Base-by-base conservation (phyloP, 2,797 vertebrate genomes). In the Chlorospingus semifuscus region DNA sequence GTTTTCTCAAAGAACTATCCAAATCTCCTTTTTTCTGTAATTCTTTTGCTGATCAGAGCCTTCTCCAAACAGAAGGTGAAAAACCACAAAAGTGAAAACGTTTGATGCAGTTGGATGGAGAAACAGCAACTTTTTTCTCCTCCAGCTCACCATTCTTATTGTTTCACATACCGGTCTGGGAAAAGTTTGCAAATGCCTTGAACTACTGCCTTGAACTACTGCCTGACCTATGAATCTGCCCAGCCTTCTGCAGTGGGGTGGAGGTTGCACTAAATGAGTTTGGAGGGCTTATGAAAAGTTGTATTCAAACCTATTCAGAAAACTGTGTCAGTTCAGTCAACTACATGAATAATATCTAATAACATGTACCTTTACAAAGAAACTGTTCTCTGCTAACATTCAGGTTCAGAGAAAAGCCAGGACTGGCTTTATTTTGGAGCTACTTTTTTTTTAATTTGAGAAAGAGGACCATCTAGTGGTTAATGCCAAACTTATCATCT, bases 401-500 rank as follows among this genome's bases (percentile, higher is more conserved):
- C 52, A 56, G 10, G 20, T 41, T 72, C 39, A 13, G 77, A 90
- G 24, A 22, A 87, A 85, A 89, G 17, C 5, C 32, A 74, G 52
- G 24, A 77, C 12, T 44, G 36, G 12, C 42, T 77, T 87, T 68
- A 36, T n/a, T 92, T 86, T 34, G 32, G 47, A 75, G 32, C 11
- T n/a, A 7, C 18, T 14, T 44, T 53, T 59, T 55, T 77, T 76
- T 82, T 16, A 37, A 15, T 83, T 83, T 91, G 80, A 91, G 85
- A 82, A 87, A 89, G 37, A 89, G 83, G 55, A 84, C 94, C 95
- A 96, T 69, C 96, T 96, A 94, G 91, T 92, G 96, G 90, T 70
- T 81, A 77, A 63, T 27, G 32, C 14, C 7, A 2, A 2, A 74
- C 61, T 52, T 26, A 63, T 19, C 12, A 3, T 32, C 13, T 74